Conservation (phyloP, 2,113 vertebrate genomes). For the Megaptera novaeangliae region DNA sequence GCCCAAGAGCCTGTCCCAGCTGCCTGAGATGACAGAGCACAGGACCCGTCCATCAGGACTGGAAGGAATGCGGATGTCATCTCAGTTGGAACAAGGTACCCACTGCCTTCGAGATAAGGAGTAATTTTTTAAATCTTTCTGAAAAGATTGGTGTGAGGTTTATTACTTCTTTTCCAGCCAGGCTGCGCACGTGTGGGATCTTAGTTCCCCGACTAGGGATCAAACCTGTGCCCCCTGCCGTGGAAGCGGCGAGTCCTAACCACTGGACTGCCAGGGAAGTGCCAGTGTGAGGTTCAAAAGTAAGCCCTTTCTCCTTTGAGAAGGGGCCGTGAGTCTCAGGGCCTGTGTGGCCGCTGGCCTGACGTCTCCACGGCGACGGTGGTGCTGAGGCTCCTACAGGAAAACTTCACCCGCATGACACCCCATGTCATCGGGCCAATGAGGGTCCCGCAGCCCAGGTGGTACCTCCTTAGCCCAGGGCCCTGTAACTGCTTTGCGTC, state of each 20-base stretch:
- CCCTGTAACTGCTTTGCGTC: neutral
- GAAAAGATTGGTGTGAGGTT: neutral
- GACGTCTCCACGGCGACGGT: neutral
- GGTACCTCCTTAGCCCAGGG: neutral
- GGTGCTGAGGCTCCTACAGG: too few species aligned
- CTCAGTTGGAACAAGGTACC: neutral
- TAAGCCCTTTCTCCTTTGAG: neutral
- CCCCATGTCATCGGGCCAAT: slow-evolving; percentile 29
- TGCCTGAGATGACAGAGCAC: neutral
- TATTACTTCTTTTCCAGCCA: neutral
- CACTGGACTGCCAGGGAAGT: too few species aligned
- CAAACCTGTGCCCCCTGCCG: too few species aligned
- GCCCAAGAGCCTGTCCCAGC: neutral
- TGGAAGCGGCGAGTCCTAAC: too few species aligned
- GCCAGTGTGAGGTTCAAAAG: neutral
- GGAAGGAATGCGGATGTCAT: neutral
- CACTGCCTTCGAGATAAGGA: neutral
- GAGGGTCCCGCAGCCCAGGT: neutral
- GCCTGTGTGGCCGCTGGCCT: neutral
- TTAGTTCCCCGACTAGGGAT: too few species aligned
- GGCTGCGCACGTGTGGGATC: too few species aligned
- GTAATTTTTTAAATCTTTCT: neutral
- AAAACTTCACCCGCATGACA: too few species aligned
- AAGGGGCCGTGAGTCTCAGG: neutral
- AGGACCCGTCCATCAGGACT: neutral